phyloP scores from a whole-genome alignment of 2,113 vertebrate genomes.

The Brevimyrus niger region DNA sequence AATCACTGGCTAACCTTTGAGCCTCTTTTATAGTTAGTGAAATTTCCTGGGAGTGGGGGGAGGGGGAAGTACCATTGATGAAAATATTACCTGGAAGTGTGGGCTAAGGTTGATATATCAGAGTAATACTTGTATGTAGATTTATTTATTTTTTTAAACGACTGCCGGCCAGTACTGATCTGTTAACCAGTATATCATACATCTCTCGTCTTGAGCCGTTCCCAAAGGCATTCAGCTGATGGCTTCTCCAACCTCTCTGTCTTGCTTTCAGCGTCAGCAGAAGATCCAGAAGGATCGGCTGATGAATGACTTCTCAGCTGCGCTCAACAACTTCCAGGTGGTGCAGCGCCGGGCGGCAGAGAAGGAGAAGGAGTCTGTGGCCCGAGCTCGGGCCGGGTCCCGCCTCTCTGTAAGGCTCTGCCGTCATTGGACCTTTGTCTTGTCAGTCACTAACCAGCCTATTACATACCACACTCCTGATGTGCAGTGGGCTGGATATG shows the following conservation, averaged over 20 bases:
- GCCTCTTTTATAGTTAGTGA: not conserved
- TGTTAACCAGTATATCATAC: not conserved
- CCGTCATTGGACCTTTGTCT: not conserved
- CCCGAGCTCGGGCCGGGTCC: slow-evolving; percentile 68
- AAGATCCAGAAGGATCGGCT: slow-evolving; percentile 81
- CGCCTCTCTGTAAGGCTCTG: slow-evolving; percentile 57
- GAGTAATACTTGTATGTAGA: not conserved
- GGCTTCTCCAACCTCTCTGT: not conserved
- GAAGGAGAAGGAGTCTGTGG: slow-evolving; percentile 76
- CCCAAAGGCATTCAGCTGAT: not conserved
- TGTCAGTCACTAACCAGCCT: not conserved
- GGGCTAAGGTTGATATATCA: not conserved
- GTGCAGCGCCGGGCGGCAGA: slow-evolving; percentile 74
- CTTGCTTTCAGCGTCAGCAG: slow-evolving; percentile 66
- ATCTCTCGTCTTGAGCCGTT: not conserved
- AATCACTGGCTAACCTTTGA: not conserved
- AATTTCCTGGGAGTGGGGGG: not conserved
- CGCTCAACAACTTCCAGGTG: slow-evolving; percentile 78
- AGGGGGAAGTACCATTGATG: not conserved
- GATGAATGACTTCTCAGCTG: slow-evolving; percentile 80
- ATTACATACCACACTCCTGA: not conserved
- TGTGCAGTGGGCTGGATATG: not conserved
- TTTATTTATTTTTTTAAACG: not conserved
- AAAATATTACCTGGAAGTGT: not conserved
- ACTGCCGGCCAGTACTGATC: not conserved